Evolutionary conservation across 2,113 vertebrate genomes (phyloP), one percentile per base, ranked within the genome.

Genomic region (Rhagologus leucostigma): DNA sequence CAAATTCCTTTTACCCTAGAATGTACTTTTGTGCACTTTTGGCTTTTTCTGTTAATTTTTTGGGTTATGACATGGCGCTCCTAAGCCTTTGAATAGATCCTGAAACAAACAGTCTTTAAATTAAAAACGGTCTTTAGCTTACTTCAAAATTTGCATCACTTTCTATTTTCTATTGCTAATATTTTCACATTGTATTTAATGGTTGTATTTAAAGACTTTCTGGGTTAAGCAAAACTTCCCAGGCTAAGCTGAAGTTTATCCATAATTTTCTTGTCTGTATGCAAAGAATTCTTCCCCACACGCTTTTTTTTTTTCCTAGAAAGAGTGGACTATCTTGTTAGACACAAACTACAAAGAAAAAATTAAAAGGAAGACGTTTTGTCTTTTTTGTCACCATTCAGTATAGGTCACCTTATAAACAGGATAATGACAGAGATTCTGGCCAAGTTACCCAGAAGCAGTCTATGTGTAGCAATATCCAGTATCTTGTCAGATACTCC

Each of bases 51-150:
- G 7, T 41, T 24, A 35, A 35, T 22, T 57, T 62, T 55, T 35
- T 55, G 10, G 3, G 3, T 41, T 63, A 30, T 41, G 18, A 39
- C 0, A 1, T 20, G 39, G 5, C 49, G 4, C 11, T 64, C 10
- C 20, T 46, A 57, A 62, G 16, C 20, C 55, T 75, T 70, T 67
- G 11, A 80, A 49, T 1, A 75, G 57, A 37, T 17, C 18, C 56
- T 73, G 53, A 83, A 88, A 71, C 4, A 52, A 24, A 35, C 10
- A 57, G 13, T 20, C 27, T 42, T 42, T 50, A 79, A 64, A 52
- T 33, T 23, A 39, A 68, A 79, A 71, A 37, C 29, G 2, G 2
- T 42, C 10, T 57, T 59, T 24, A 59, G 1, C 33, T 76, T 63
- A 60, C 21, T 71, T 50, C 10, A 83, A 88, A 76, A 60, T 91